Evolutionary conservation across 2,888 invertebrate genomes (phyloP).

Genomic region (Exocentrus adspersus): DNA sequence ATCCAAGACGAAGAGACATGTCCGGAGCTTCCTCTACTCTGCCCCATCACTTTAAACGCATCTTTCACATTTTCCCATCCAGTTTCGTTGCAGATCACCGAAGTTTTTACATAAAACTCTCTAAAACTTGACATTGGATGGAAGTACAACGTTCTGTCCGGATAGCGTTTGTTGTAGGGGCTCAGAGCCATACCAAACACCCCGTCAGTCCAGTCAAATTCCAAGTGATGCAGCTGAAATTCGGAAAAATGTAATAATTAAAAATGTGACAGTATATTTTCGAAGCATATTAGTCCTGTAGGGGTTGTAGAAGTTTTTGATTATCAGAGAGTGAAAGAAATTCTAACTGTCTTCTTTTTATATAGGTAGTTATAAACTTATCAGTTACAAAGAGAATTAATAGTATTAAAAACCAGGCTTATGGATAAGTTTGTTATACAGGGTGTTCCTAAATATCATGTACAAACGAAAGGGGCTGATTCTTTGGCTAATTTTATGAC

Average conservation of each 20-base stretch:
- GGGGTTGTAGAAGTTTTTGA: too few relatives aligned
- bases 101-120: conserved; percentile 79
- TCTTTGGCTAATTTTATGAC: too few relatives aligned
- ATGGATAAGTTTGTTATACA: too few relatives aligned
- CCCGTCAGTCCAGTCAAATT: conserved; percentile 86
- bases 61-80: conserved; percentile 60
- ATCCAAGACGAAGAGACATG: conserved; percentile 81
- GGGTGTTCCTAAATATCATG: too few relatives aligned
- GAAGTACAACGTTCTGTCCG: conserved; percentile 77
- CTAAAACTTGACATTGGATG: conserved; percentile 85
- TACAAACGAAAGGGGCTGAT: too few relatives aligned
- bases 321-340: too few relatives aligned
- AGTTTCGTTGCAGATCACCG: conserved; percentile 71
- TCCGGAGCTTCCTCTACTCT: conserved; percentile 69
- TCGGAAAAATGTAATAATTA: neutral
- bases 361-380: too few relatives aligned
- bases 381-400: too few relatives aligned
- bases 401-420: too few relatives aligned
- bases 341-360: too few relatives aligned
- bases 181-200: conserved; percentile 79
- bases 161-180: conserved; percentile 62
- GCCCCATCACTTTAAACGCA: conserved; percentile 58
- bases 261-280: too few relatives aligned
- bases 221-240: conserved; percentile 71
- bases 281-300: too few relatives aligned